phyloP scores from a whole-genome alignment of 1,140 invertebrate genomes.

The Pachypeltis micranthus region DNA sequence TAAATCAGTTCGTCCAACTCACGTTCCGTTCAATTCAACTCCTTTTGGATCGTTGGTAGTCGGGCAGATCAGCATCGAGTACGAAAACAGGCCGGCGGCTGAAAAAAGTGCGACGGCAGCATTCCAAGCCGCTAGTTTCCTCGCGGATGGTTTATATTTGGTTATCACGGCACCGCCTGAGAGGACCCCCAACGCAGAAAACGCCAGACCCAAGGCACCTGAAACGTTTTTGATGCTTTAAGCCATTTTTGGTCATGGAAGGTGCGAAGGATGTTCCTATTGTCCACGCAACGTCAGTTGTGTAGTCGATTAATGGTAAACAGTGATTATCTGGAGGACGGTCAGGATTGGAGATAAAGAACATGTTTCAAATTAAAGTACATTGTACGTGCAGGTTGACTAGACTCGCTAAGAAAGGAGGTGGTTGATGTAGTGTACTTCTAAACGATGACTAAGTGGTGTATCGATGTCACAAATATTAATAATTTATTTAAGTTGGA shows the following conservation, averaged over 20 bases:
- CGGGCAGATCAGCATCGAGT: slow-evolving; percentile 46
- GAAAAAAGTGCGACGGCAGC: slow-evolving; percentile 38
- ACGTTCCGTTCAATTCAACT: neutral
- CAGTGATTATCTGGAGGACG: too few relatives aligned
- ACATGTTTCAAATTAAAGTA: too few relatives aligned
- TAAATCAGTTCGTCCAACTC: neutral
- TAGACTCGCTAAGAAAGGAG: too few relatives aligned
- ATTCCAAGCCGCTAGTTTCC: slow-evolving; percentile 44
- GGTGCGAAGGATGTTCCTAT: neutral
- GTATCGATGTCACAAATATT: too few relatives aligned
- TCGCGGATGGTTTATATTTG: slow-evolving; percentile 42
- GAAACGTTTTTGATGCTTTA: too few relatives aligned
- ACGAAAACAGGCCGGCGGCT: slow-evolving; percentile 40
- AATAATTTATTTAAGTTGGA: too few relatives aligned
- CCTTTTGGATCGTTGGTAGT: slow-evolving; percentile 26
- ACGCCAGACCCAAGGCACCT: slow-evolving; percentile 44
- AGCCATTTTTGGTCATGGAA: neutral
- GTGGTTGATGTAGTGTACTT: too few relatives aligned
- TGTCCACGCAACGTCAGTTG: neutral
- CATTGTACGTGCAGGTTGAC: too few relatives aligned
- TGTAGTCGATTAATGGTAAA: too few relatives aligned
- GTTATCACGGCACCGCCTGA: slow-evolving; percentile 48
- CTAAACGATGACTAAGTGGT: too few relatives aligned
- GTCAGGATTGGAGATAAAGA: too few relatives aligned
- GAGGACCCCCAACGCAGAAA: slow-evolving; percentile 46